Base-by-base conservation (phyloP, 2,797 vertebrate genomes). In the Enteromius thamalakanensis region DNA sequence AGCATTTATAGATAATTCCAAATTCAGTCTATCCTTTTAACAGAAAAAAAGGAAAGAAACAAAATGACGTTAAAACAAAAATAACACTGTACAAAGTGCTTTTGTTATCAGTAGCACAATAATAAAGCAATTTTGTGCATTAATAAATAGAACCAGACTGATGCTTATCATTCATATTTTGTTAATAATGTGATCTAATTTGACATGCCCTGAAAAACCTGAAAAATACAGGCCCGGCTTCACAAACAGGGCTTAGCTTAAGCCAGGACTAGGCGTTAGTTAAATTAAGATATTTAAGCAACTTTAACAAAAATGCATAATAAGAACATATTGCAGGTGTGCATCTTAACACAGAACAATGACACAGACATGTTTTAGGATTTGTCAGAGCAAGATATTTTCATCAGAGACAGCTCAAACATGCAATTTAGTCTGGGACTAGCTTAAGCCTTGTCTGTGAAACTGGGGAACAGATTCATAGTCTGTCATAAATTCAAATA, bases 91-190 rank as follows among this genome's bases (percentile, higher is more conserved):
- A 29, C 12, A 29, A 32, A 67, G 37, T 67, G 2, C 17, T 67
- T 67, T 37, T 15, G 26, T 64, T 19, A 67, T 21, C 17, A 67
- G 15, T 34, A 37, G 9, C 32, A 37, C 34, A 37, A 21, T 21
- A 64, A 32, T 29, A 64, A 32, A 64, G 26, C 26, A 62, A 3
- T 62, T 29, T 62, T 62, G 12, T 29, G 60, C 60, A 29, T 62
- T 62, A 62, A 62, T 62, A 62, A 64, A 64, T 32, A 32, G 60
- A 64, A 32, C 26, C 60, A 32, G 60, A 64, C 60, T 15, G 60
- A 64, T 64, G 26, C 12, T 62, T 29, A 32, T 64, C 60, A 64
- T 6, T 64, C 26, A 64, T 29, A 64, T 64, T 64, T 29, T 17
- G 26, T 64, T 64, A 64, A 29, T 7, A 58, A 23, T 58, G 55